Percentiles rank a stretch among this genome's conserved stretches.
phyloP scores from a whole-genome alignment of 2,113 vertebrate species.

The Chaetorhynchus papuensis region DNA sequence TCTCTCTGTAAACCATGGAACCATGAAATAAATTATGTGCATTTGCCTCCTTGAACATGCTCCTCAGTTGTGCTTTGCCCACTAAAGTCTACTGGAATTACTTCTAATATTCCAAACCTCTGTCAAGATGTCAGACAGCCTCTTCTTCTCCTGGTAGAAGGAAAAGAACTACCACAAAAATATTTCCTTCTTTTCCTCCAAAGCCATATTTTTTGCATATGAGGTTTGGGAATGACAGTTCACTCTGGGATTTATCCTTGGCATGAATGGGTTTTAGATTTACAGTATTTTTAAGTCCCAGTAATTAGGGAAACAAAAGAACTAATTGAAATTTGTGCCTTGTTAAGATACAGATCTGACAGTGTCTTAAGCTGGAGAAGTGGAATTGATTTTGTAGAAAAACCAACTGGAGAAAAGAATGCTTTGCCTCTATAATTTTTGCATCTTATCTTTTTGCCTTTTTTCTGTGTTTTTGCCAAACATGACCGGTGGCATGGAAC shows the following conservation, averaged over 20 bases:
- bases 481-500: rapidly evolving
- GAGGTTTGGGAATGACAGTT: neutral
- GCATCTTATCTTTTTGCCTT: neutral
- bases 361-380: rapidly evolving
- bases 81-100: neutral
- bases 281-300: neutral
- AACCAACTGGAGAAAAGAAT: neutral
- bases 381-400: neutral
- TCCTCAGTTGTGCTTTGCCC: neutral
- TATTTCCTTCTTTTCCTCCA: neutral
- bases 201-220: neutral
- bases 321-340: neutral
- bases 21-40: neutral
- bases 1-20: neutral
- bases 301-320: neutral
- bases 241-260: neutral
- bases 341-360: neutral
- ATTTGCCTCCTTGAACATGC: neutral
- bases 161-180: neutral
- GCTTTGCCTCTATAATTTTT: neutral
- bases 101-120: neutral
- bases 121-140: neutral
- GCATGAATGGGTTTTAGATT: neutral
- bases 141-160: neutral
- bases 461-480: neutral